phyloP scores from a whole-genome alignment of 2,113 vertebrate species.

The Emydura subglobosa region DNA sequence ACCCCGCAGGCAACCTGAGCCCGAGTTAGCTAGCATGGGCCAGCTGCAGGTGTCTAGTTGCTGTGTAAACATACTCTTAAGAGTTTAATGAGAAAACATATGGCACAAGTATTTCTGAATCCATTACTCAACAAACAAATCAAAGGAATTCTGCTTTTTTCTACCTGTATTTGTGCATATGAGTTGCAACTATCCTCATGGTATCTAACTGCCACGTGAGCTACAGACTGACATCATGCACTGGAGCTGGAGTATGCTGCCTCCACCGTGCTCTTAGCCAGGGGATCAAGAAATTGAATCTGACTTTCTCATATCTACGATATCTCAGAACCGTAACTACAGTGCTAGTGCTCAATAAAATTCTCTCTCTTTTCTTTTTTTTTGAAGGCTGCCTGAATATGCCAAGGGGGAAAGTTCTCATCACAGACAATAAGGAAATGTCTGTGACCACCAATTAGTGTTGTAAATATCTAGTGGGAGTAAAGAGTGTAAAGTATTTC shows the following conservation, averaged over 20 bases:
- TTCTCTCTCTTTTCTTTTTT: background rate
- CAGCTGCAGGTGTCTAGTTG: background rate
- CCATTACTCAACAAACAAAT: background rate
- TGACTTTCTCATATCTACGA: background rate
- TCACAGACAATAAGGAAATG: conserved; percentile 36
- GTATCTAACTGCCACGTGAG: background rate
- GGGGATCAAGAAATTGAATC: background rate
- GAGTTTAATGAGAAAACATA: background rate
- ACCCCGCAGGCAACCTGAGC: background rate
- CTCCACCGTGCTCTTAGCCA: background rate
- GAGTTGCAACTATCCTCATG: too few relatives aligned
- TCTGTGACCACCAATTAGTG: background rate
- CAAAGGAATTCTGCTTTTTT: background rate
- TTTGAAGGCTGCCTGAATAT: background rate
- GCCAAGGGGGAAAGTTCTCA: background rate
- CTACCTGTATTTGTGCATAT: background rate
- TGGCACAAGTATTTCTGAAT: background rate
- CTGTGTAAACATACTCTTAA: background rate
- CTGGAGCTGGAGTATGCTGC: background rate
- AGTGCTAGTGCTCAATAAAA: background rate
- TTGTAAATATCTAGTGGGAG: background rate
- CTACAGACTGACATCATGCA: background rate
- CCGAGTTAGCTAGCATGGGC: background rate
- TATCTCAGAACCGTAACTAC: background rate
- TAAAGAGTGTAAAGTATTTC: conserved; percentile 23